These are phyloP conservation scores for Ageneiosus marmoratus DNA, from an alignment of 2,113 vertebrate species.

Conservation along the genomic window DNA sequence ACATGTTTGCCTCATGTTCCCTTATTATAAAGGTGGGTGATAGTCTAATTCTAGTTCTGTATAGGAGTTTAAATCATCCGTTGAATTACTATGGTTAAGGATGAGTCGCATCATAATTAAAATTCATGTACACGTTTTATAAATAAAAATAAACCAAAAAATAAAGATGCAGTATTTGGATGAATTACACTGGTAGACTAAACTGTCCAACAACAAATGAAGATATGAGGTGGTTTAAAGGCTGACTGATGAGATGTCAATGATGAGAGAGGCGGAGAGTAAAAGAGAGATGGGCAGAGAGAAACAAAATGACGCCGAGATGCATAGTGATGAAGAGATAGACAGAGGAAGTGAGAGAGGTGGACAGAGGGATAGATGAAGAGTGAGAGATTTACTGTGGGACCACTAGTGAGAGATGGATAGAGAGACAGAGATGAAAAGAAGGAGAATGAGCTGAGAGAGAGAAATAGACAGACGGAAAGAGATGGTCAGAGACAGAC, in stretches of 20 bases:
- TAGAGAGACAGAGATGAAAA: not conserved
- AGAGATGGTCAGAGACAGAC: not conserved
- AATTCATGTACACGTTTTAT: not conserved
- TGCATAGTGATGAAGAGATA: constrained; percentile 6
- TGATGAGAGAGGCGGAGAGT: constrained; percentile 22
- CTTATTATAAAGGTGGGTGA: not conserved
- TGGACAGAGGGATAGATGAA: constrained; percentile 7
- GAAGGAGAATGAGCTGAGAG: not conserved
- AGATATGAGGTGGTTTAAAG: constrained; percentile 22
- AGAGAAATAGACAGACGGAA: not conserved
- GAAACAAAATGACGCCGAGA: constrained; percentile 46
- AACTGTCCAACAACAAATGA: constrained; percentile 37
- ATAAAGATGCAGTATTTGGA: not conserved
- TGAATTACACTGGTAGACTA: not conserved
- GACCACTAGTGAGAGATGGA: constrained; percentile 39
- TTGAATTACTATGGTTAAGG: not conserved
- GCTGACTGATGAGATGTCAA: constrained; percentile 38
- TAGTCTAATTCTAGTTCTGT: not conserved
- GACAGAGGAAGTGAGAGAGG: not conserved
- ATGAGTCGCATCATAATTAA: not conserved
- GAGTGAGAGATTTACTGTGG: not conserved
- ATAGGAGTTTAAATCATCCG: not conserved
- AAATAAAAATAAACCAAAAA: too few species aligned
- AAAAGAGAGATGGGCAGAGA: constrained; percentile 23
- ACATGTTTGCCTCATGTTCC: not conserved